Evolutionary conservation across 2,888 invertebrate species (phyloP).

Genomic region (Hemithea aestivaria): DNA sequence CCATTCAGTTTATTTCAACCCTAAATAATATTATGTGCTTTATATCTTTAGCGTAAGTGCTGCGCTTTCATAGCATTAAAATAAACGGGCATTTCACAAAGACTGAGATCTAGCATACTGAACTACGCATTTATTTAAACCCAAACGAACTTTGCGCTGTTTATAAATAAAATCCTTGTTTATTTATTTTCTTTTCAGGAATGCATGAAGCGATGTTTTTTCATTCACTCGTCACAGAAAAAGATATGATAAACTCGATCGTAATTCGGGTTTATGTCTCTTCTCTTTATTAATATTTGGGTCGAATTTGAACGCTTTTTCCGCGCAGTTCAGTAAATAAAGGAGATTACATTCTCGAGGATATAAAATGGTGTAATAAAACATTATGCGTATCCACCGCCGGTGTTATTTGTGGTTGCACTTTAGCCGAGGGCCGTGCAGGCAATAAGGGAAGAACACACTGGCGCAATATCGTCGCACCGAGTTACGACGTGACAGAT

Average conservation of each 20-base stretch:
- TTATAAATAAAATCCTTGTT: slow-evolving; percentile 2
- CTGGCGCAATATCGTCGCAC: slow-evolving; percentile 42
- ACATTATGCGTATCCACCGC: slow-evolving; percentile 62
- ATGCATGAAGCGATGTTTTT: background rate
- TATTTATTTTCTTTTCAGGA: too few relatives aligned
- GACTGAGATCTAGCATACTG: slow-evolving; percentile 10
- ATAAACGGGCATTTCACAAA: slow-evolving; percentile 17
- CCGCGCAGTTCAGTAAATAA: slow-evolving; percentile 55
- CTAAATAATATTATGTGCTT: too few relatives aligned
- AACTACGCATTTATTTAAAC: slow-evolving; percentile 15
- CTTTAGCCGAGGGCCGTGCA: slow-evolving; percentile 44
- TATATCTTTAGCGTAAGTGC: slow-evolving; percentile 24
- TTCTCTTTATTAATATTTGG: slow-evolving; percentile 42
- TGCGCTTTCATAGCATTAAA: slow-evolving; percentile 19
- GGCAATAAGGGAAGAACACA: slow-evolving; percentile 53
- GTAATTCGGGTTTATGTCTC: slow-evolving; percentile 25
- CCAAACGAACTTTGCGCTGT: slow-evolving; percentile 6
- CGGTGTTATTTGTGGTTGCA: slow-evolving; percentile 63
- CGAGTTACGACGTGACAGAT: slow-evolving; percentile 44
- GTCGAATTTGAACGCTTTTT: slow-evolving; percentile 48
- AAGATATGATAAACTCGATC: slow-evolving; percentile 23
- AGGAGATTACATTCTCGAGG: slow-evolving; percentile 65
- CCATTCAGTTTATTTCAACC: slow-evolving; percentile 24
- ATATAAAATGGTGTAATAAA: slow-evolving; percentile 69
- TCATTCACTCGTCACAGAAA: slow-evolving; percentile 13